Base-by-base conservation (phyloP, 2,113 vertebrate species). In the Varanus komodoensis region DNA sequence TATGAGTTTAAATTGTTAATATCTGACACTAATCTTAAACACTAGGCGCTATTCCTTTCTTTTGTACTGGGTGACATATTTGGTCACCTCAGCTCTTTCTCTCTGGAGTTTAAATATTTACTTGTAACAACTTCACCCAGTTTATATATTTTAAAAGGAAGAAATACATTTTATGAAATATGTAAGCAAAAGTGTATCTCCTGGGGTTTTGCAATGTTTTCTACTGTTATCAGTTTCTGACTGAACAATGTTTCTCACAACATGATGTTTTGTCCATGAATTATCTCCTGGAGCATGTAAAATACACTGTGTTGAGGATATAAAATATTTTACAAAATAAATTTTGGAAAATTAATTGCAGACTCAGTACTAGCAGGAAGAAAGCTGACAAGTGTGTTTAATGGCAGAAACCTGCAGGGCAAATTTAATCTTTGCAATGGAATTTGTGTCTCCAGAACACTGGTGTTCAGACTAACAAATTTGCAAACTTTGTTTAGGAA, bases 401-500 rank as follows among this genome's bases (percentile, higher is more conserved):
- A 85, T 93, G 29, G 50, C 61, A 52, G 78, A 19, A 86, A 57
- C 90, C 38, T n/a, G 34, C 64, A 73, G 64, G 89, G 32, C 87
- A 90, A 1, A 32, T 52, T 77, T 92, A 84, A 80, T 83, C 17
- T 94, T 94, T 57, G 75, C 32, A 92, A 75, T 69, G 84, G 89
- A 91, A 82, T 94, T 93, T 92, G 50, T 94, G 38, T 92, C 93
- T 92, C 86, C 32, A 29, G 88, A 89, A 89, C 87, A 77, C 15
- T 4, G 12, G 57, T 79, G 12, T 89, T 92, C 88, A 84, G 86
- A 95, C 91, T 61, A 92, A 95, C 94, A 87, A 85, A 61, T 95
- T 93, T 86, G 90, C 91, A 92, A 92, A 95, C 94, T 95, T 97
- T 95, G 93, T 93, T 93, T 91, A 74, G 86, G 89, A 96, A 96